Percentiles rank a stretch among this genome's conserved stretches.
Evolutionary conservation across 64 coral and sea anemone species (phyloP).

Genomic region (Actinia equina): DNA sequence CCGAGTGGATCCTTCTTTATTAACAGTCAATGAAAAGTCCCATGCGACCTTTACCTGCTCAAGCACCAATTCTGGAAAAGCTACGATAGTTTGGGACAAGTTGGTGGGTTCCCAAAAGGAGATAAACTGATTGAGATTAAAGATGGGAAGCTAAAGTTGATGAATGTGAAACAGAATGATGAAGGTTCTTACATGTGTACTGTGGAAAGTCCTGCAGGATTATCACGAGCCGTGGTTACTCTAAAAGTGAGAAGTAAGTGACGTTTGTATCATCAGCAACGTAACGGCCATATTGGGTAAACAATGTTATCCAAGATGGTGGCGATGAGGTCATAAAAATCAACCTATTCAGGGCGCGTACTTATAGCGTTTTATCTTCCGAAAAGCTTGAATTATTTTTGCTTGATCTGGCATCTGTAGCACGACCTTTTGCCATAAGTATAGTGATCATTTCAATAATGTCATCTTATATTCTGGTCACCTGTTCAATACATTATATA

Average conservation of each 20-base stretch:
- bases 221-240: constrained; percentile 49
- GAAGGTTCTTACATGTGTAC: constrained; percentile 64
- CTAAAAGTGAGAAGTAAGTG: constrained; percentile 74
- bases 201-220: constrained; percentile 43
- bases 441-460: background rate
- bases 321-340: no score
- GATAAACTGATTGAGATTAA: constrained; percentile 24
- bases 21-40: constrained; percentile 47
- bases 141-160: constrained; percentile 54
- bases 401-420: background rate
- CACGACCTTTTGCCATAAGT: background rate
- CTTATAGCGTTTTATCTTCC: no score
- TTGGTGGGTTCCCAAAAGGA: constrained; percentile 24
- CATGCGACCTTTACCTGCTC: constrained; percentile 59
- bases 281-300: background rate
- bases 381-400: no score
- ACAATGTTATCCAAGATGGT: background rate
- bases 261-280: background rate
- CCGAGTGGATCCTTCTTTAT: constrained; percentile 46
- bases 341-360: no score
- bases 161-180: constrained; percentile 38
- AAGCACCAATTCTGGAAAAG: constrained; percentile 20
- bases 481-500: background rate
- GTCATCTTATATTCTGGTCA: background rate
- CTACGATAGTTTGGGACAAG: constrained; percentile 47